These are phyloP conservation scores for Entomobrya proxima DNA, from an alignment of 2,888 invertebrate species.

Conservation along the genomic window DNA sequence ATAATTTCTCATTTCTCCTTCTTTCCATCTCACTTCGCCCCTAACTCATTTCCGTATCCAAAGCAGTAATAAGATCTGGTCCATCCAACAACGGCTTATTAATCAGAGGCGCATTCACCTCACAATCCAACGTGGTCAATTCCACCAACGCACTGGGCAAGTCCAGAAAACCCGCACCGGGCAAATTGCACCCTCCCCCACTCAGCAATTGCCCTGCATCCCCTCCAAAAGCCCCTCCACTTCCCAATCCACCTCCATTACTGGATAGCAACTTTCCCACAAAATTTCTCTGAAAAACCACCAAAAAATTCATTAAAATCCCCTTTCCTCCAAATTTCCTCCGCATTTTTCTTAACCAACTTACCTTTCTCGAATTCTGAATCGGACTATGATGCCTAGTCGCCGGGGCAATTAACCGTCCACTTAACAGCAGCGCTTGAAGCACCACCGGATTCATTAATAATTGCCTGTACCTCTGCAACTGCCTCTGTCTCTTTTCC, in stretches of 20 bases:
- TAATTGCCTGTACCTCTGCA: conserved; percentile 32
- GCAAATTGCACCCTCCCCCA: conserved; percentile 3
- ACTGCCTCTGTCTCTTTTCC: conserved; percentile 34
- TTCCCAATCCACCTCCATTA: background rate
- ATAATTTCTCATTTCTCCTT: too few species aligned
- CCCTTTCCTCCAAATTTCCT: background rate
- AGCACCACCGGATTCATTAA: conserved; percentile 44
- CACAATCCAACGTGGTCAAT: conserved; percentile 80
- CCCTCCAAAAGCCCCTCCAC: background rate
- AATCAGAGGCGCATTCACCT: conserved; percentile 80
- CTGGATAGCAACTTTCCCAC: conserved; percentile 54
- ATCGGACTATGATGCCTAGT: background rate
- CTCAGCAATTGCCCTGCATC: background rate
- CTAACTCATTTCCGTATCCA: conserved; percentile 77
- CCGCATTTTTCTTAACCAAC: background rate
- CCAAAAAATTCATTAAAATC: background rate
- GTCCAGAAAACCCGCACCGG: conserved; percentile 30
- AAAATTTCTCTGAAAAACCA: conserved; percentile 58
- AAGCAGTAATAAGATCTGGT: conserved; percentile 79
- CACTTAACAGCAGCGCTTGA: conserved; percentile 39
- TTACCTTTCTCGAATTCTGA: conserved; percentile 19
- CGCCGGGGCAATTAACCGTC: background rate
- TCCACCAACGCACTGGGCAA: conserved; percentile 76
- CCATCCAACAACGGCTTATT: conserved; percentile 78
- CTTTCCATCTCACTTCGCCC: background rate